Base-by-base conservation (phyloP, 2,113 vertebrate genomes). In the Crotalus horridus region DNA sequence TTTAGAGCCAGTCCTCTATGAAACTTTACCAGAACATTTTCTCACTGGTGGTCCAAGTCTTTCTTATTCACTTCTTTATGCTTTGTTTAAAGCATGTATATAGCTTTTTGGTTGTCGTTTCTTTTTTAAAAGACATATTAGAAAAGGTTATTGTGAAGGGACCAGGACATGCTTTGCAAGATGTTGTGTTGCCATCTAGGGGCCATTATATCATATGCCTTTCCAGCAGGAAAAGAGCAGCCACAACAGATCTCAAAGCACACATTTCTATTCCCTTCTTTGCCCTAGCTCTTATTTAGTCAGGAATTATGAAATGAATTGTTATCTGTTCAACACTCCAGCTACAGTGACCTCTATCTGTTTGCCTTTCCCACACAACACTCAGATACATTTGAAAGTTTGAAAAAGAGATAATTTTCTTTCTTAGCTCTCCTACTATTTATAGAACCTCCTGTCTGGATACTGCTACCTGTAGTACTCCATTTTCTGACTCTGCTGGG, bases 131-230 rank as follows among this genome's bases (percentile, higher is more conserved):
- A 86, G 26, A 46, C 6, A 12, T 24, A 11, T 58, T 56, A 59
- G 33, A 89, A 43, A 89, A 87, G 46, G 0, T 51, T 53, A 53
- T 87, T 87, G 23, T 13, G 21, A 58, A 29, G 46, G 39, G 23
- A 4, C 43, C 85, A 87, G 93, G 2, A 0, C 24, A 74, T 61
- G 20, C 33, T 85, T 89, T 3, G 1, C 33, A 26, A 89, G 93
- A 93, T 96, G 64, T 93, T 94, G 91, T 95, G 94, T 95, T 97
- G 97, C 97, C 97, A 98, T 96, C 98, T 95, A 69, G 97, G 96
- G 98, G 95, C 39, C 33, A 55, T 85, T 23, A 90, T 92, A 91
- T 17, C 26, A 54, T 0, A 51, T 29, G 10, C 23, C 51, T 88
- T 88, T 55, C 17, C 17, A 81, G 17, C 33, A 81, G 74, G 33